Conservation (phyloP, 1,140 invertebrate species). For the Melitaea cinxia region DNA sequence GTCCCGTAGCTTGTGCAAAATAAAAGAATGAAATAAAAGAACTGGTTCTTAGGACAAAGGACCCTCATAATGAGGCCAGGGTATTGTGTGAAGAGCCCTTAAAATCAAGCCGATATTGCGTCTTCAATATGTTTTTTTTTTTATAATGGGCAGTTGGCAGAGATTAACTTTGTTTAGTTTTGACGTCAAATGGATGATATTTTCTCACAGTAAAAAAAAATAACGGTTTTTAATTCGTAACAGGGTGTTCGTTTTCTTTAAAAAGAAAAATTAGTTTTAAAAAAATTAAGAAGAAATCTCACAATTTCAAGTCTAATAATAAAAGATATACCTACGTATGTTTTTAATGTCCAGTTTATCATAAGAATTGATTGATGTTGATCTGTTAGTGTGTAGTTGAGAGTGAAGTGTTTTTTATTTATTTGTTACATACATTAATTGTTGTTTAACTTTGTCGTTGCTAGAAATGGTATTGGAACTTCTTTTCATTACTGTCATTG, state of each 20-base stretch:
- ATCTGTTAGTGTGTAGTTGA: too few species aligned
- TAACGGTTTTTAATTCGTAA: not conserved
- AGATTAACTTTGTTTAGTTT: not conserved
- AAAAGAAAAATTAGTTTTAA: not conserved
- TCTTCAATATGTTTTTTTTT: constrained; percentile 69
- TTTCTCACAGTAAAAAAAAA: not conserved
- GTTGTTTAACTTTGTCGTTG: too few species aligned
- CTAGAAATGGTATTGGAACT: too few species aligned
- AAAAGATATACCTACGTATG: too few species aligned
- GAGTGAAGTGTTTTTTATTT: too few species aligned
- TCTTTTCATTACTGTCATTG: too few species aligned
- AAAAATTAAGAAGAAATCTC: too few species aligned
- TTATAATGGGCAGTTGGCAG: constrained; percentile 48
- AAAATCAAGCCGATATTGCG: constrained; percentile 57
- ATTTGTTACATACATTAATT: too few species aligned
- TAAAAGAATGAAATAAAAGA: constrained; percentile 71
- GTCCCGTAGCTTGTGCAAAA: constrained; percentile 68
- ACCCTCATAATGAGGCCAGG: constrained; percentile 77
- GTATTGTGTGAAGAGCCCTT: constrained; percentile 76
- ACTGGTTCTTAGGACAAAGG: constrained; percentile 80
- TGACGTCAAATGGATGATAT: not conserved
- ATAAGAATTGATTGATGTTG: too few species aligned
- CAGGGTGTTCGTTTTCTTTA: not conserved
- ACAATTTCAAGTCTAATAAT: too few species aligned
- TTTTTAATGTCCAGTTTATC: too few species aligned